Percentiles rank a stretch among this genome's conserved stretches.
Evolutionary conservation across 1,140 invertebrate genomes (phyloP).

Genomic region (Oryzaephilus surinamensis): DNA sequence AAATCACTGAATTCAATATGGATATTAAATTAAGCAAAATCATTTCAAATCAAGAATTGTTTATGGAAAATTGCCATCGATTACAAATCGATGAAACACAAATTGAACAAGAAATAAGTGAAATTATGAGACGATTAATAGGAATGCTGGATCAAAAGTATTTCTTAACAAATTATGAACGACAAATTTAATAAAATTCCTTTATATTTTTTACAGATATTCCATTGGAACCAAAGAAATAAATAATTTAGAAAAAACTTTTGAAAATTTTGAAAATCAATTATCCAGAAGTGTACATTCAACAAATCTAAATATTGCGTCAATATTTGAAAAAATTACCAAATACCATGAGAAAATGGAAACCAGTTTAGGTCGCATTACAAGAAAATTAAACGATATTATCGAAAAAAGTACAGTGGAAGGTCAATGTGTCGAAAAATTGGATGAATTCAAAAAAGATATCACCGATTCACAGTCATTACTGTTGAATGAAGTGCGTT

Average conservation of each 20-base stretch:
- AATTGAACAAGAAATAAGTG: conserved; percentile 42
- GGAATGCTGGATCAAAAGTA: conserved; percentile 47
- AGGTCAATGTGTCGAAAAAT: too few species aligned
- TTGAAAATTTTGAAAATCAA: conserved; percentile 26
- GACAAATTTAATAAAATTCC: neutral
- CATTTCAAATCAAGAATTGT: conserved; percentile 44
- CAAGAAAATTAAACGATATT: conserved; percentile 10
- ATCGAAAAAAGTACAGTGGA: conserved; percentile 11
- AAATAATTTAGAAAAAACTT: conserved; percentile 25
- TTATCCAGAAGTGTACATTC: conserved; percentile 18
- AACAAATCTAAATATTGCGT: conserved; percentile 19
- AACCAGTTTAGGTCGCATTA: conserved; percentile 9
- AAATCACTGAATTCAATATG: neutral
- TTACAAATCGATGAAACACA: conserved; percentile 47
- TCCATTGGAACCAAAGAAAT: conserved; percentile 25
- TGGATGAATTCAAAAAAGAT: too few species aligned
- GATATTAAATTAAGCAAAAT: conserved; percentile 30
- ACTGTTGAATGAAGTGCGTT: conserved; percentile 3
- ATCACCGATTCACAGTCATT: conserved; percentile 5
- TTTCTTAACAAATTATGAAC: neutral
- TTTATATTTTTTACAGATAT: conserved; percentile 18
- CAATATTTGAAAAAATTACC: conserved; percentile 19
- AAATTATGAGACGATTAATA: conserved; percentile 45
- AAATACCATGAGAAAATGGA: conserved; percentile 8
- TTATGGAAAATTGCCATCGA: conserved; percentile 46